A percentile compares a stretch with the other conserved stretches of the same genome.
Evolutionary conservation across 1,140 invertebrate genomes (phyloP).

Genomic region (Drosophila lacertosa): DNA sequence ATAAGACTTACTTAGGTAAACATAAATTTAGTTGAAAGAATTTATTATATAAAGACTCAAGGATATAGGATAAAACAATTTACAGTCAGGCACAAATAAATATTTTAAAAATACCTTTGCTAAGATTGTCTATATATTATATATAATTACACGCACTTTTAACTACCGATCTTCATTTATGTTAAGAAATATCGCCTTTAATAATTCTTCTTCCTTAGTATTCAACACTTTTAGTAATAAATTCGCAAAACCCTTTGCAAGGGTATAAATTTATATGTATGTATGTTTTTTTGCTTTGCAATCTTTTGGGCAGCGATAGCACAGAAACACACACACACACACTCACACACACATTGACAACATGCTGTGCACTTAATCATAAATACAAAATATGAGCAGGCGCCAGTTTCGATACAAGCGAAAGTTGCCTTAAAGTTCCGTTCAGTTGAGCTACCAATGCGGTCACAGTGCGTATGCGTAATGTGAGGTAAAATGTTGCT

Average conservation of each 20-base stretch:
- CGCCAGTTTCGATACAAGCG: conserved; percentile 36
- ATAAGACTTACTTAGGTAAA: no score
- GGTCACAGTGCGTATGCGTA: conserved; percentile 66
- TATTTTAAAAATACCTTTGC: no score
- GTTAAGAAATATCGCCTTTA: no score
- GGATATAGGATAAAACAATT: no score
- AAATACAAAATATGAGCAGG: conserved; percentile 52
- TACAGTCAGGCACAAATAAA: no score
- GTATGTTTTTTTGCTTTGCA: conserved; percentile 21
- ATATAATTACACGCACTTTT: no score
- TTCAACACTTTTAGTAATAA: background rate
- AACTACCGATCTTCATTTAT: no score
- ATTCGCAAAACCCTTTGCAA: background rate
- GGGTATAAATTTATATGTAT: conserved; percentile 6
- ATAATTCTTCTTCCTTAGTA: background rate
- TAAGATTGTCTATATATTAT: no score
- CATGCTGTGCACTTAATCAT: conserved; percentile 45
- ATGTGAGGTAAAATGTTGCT: conserved; percentile 47
- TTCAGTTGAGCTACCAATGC: conserved; percentile 17
- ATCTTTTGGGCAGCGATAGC: conserved; percentile 24
- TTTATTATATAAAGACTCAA: no score
- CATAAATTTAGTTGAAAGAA: no score
- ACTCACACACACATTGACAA: background rate
- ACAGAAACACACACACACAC: conserved; percentile 18
- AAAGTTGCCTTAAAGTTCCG: conserved; percentile 22